Percentiles rank a stretch among this genome's conserved stretches.
phyloP scores from a whole-genome alignment of 2,797 vertebrate species.

The Vespertilio murinus region DNA sequence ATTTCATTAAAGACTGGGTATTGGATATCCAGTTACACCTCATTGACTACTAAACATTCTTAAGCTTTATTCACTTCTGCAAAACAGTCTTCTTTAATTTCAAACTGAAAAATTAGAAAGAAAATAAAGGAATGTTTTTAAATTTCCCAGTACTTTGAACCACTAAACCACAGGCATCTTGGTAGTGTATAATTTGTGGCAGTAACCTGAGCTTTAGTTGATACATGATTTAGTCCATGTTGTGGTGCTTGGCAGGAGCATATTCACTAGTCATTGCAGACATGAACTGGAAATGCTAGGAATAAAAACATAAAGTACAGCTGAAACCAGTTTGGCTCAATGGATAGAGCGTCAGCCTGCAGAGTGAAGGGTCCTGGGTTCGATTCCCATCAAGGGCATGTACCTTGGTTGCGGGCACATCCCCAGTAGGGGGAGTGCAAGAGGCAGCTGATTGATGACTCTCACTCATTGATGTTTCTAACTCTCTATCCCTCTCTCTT shows the following conservation, averaged over 20 bases:
- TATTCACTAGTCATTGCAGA: neutral
- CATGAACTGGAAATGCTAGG: neutral
- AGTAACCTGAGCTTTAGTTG: conserved; percentile 39
- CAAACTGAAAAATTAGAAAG: neutral
- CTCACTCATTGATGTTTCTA: too few species aligned
- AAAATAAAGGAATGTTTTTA: neutral
- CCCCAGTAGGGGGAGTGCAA: too few species aligned
- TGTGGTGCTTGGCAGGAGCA: conserved; percentile 19
- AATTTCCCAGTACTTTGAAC: conserved; percentile 20
- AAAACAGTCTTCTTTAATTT: conserved; percentile 7
- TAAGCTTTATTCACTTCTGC: neutral
- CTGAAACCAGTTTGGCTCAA: too few species aligned
- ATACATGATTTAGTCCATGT: conserved; percentile 37
- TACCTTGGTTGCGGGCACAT: too few species aligned
- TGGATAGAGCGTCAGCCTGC: too few species aligned
- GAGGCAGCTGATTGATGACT: too few species aligned
- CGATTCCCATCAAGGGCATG: too few species aligned
- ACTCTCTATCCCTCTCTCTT: too few species aligned
- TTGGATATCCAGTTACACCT: neutral
- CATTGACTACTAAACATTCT: neutral
- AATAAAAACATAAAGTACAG: neutral
- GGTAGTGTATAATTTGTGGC: conserved; percentile 27
- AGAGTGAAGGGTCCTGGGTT: too few species aligned
- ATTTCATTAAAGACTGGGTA: neutral
- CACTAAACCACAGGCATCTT: conserved; percentile 34